These are phyloP conservation scores for Cantharis rustica DNA, from an alignment of 2,888 invertebrate species.

Conservation along the genomic window DNA sequence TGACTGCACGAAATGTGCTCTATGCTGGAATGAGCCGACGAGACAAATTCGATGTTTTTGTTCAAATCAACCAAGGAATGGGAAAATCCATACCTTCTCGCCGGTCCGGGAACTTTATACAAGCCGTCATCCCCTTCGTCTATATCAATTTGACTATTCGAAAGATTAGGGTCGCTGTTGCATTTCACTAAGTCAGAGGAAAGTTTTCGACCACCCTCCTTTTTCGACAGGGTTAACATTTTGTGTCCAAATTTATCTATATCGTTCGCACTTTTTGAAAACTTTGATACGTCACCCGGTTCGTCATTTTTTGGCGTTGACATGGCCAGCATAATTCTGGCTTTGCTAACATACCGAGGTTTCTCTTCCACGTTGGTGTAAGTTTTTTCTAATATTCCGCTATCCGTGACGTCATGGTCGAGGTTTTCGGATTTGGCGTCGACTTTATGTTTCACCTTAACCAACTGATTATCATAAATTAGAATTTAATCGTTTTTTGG, in stretches of 20 bases:
- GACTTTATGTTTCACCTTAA: conserved; percentile 4
- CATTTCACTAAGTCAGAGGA: conserved; percentile 43
- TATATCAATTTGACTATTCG: conserved; percentile 32
- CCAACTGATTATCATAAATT: conserved; percentile 2
- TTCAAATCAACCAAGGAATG: conserved; percentile 52
- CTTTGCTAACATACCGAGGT: conserved; percentile 41
- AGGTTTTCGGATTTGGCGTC: background rate
- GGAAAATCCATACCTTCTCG: conserved; percentile 46
- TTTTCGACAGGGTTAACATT: background rate
- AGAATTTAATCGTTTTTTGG: background rate
- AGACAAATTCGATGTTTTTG: conserved; percentile 38
- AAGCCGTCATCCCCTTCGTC: conserved; percentile 45
- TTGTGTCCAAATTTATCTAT: background rate
- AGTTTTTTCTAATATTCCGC: background rate
- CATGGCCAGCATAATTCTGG: conserved; percentile 43
- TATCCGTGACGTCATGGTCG: background rate
- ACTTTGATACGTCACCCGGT: background rate
- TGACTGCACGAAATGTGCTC: conserved; percentile 54
- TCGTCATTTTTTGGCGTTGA: conserved; percentile 2
- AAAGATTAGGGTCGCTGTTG: conserved; percentile 52
- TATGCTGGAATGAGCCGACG: conserved; percentile 47
- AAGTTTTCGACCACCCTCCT: background rate
- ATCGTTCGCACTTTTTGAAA: conserved; percentile 24
- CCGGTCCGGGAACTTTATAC: conserved; percentile 52
- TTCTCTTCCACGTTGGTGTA: conserved; percentile 1